phyloP scores from a whole-genome alignment of 2,888 invertebrate species.

The Agrotis clavis region DNA sequence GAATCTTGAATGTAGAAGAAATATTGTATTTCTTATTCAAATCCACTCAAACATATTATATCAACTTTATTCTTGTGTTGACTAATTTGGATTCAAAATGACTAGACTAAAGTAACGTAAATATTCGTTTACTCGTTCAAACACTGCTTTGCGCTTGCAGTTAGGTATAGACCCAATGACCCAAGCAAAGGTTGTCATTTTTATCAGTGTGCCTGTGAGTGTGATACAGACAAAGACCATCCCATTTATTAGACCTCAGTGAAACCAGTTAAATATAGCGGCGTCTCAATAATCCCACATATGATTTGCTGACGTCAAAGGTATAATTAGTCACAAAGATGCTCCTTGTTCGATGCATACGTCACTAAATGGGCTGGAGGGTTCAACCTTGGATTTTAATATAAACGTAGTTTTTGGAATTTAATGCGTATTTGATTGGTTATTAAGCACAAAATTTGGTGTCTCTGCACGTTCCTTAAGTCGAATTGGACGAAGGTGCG shows the following conservation, averaged over 20 bases:
- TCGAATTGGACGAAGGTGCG: neutral
- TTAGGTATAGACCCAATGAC: no score
- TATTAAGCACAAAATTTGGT: constrained; percentile 11
- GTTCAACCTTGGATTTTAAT: constrained; percentile 31
- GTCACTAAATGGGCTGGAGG: constrained; percentile 51
- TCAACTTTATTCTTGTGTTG: neutral
- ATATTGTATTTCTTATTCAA: neutral
- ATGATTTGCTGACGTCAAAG: constrained; percentile 75
- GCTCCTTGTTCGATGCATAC: constrained; percentile 68
- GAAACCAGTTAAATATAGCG: constrained; percentile 56
- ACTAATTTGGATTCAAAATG: neutral
- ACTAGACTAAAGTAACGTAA: no score
- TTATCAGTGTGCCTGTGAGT: constrained; percentile 2
- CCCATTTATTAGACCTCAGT: constrained; percentile 24
- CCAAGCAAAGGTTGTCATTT: neutral
- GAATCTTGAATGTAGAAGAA: neutral
- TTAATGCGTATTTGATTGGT: constrained; percentile 34
- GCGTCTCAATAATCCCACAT: constrained; percentile 63
- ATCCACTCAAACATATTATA: neutral
- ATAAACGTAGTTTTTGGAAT: constrained; percentile 21
- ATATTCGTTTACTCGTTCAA: no score
- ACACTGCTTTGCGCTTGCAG: no score
- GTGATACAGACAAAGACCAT: constrained; percentile 40
- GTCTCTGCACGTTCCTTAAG: neutral
- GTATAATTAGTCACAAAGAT: constrained; percentile 71